Evolutionary conservation across 2,113 vertebrate species (phyloP).

Genomic region (Platichthys flesus): DNA sequence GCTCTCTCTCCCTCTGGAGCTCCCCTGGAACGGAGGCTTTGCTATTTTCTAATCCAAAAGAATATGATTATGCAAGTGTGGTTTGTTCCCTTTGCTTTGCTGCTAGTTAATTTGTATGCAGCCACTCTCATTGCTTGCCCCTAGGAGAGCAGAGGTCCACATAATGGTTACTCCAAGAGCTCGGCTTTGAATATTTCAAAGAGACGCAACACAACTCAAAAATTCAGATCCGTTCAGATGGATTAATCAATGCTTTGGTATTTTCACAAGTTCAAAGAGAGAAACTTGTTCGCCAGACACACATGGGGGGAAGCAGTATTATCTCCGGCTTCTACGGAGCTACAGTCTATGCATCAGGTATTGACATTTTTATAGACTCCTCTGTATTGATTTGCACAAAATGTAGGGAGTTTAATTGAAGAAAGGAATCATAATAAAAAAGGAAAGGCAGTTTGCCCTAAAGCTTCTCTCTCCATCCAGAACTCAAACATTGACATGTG

Average conservation of each 20-base stretch:
- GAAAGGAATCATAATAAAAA: constrained; percentile 49
- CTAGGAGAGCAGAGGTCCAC: constrained; percentile 73
- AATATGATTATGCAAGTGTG: constrained; percentile 62
- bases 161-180: constrained; percentile 71
- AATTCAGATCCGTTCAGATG: constrained; percentile 73
- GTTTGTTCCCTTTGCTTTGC: constrained; percentile 56
- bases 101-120: constrained; percentile 77
- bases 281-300: constrained; percentile 66
- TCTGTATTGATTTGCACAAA: constrained; percentile 66
- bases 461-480: constrained; percentile 1
- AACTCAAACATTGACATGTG: constrained; percentile 32
- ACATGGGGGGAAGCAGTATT: constrained; percentile 55
- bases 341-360: constrained; percentile 58
- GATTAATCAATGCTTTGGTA: constrained; percentile 76
- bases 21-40: constrained; percentile 57
- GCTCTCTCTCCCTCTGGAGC: constrained; percentile 27
- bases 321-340: constrained; percentile 44
- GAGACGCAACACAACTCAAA: constrained; percentile 65
- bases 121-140: constrained; percentile 60
- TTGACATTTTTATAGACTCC: constrained; percentile 71
- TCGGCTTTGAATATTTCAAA: constrained; percentile 80
- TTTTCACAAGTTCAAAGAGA: constrained; percentile 77
- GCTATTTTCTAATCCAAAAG: constrained; percentile 53
- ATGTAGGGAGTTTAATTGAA: constrained; percentile 62
- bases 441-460: constrained; percentile 12